Conservation (phyloP, 2,888 invertebrate species). For the Eilema depressum region DNA sequence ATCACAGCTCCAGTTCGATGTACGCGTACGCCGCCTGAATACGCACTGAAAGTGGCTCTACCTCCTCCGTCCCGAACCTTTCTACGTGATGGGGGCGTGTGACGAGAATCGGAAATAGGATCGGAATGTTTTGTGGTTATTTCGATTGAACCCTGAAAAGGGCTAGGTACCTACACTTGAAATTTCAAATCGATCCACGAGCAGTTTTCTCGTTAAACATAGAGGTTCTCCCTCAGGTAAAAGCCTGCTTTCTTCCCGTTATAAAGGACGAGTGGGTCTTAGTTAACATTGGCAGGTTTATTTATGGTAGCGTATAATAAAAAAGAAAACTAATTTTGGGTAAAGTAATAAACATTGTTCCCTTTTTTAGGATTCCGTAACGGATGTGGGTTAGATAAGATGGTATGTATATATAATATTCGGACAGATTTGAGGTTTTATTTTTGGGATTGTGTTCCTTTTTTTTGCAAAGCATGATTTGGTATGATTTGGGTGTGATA, state of each 20-base stretch:
- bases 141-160: conserved; percentile 80
- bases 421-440: conserved; percentile 14
- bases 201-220: conserved; percentile 73
- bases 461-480: no score
- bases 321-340: conserved; percentile 55
- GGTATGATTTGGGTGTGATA: neutral
- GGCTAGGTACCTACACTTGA: conserved; percentile 73
- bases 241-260: conserved; percentile 60
- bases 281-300: conserved; percentile 57
- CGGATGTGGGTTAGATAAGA: conserved; percentile 38
- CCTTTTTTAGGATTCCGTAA: conserved; percentile 41
- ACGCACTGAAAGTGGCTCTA: conserved; percentile 65
- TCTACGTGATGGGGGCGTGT: conserved; percentile 76
- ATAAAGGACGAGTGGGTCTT: conserved; percentile 56
- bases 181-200: conserved; percentile 71
- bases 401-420: conserved; percentile 38
- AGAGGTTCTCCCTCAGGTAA: conserved; percentile 65
- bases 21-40: conserved; percentile 59
- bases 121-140: conserved; percentile 82
- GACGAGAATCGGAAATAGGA: conserved; percentile 81
- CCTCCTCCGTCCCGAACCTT: conserved; percentile 58
- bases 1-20: conserved; percentile 33
- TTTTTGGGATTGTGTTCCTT: conserved; percentile 15
- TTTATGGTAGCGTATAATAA: conserved; percentile 53
- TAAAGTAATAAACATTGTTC: conserved; percentile 50